Conservation (phyloP, 1,140 invertebrate species). For the Oppia nitens region DNA sequence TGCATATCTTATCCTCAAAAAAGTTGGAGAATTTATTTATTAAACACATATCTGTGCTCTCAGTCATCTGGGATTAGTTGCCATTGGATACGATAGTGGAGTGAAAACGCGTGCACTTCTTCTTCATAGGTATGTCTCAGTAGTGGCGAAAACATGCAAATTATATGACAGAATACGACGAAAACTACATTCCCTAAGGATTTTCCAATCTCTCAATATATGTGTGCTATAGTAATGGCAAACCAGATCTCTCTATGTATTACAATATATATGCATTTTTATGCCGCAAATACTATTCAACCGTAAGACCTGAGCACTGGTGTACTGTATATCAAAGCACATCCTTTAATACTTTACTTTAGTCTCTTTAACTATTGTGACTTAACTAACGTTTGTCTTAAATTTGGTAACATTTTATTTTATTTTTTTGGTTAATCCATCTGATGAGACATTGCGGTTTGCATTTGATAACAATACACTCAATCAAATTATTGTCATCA, state of each 20-base stretch:
- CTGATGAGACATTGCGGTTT: background rate
- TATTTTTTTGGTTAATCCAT: background rate
- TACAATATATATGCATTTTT: background rate
- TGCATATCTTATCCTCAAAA: background rate
- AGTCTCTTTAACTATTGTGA: too few relatives aligned
- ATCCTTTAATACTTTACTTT: too few relatives aligned
- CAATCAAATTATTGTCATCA: background rate
- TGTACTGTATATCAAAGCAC: too few relatives aligned
- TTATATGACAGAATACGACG: background rate
- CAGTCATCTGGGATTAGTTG: background rate
- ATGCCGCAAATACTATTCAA: too few relatives aligned
- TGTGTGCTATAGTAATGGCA: too few relatives aligned
- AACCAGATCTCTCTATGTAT: too few relatives aligned
- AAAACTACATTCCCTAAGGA: background rate
- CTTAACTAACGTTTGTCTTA: too few relatives aligned
- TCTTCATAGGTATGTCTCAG: background rate
- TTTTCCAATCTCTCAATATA: background rate
- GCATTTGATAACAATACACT: background rate
- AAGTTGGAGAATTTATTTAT: background rate
- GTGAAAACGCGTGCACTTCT: background rate
- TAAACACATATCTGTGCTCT: background rate
- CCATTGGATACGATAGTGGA: background rate
- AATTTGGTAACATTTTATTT: background rate
- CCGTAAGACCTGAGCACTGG: too few relatives aligned
- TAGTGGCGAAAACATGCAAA: background rate